These are phyloP conservation scores for Polypterus bichir DNA, from an alignment of 2,113 vertebrate species.

Conservation along the genomic window DNA sequence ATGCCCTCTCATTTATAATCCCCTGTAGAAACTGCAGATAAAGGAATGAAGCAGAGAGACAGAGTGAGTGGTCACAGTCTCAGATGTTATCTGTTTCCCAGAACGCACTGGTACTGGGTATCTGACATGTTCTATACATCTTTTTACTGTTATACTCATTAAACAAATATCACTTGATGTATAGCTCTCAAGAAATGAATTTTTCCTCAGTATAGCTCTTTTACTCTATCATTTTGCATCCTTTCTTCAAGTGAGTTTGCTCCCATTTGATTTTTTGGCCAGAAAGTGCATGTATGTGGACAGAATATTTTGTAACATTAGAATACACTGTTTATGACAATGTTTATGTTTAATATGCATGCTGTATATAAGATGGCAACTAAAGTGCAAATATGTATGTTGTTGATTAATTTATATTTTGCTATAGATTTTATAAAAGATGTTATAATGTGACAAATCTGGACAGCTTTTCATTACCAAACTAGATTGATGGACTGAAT, in stretches of 20 bases:
- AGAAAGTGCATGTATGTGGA: conserved; percentile 16
- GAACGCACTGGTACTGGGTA: conserved; percentile 71
- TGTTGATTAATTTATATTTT: too few relatives aligned
- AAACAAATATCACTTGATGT: conserved; percentile 77
- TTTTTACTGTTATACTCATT: conserved; percentile 79
- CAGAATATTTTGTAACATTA: background rate
- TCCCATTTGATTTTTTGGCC: conserved; percentile 39
- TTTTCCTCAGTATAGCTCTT: conserved; percentile 48
- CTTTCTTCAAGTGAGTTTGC: background rate
- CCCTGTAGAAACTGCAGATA: conserved; percentile 66
- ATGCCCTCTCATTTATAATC: conserved; percentile 87
- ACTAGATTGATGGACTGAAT: too few relatives aligned
- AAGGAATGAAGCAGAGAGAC: conserved; percentile 68
- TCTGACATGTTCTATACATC: conserved; percentile 90
- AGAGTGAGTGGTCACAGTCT: conserved; percentile 77
- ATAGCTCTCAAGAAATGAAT: conserved; percentile 75
- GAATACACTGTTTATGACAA: too few relatives aligned
- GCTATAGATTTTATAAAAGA: too few relatives aligned
- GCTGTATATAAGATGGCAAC: too few relatives aligned
- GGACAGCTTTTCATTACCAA: too few relatives aligned
- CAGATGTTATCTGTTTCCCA: conserved; percentile 79
- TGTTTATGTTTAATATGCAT: too few relatives aligned
- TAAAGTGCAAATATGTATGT: too few relatives aligned
- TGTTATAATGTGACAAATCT: too few relatives aligned
- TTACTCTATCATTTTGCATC: conserved; percentile 1